phyloP scores from a whole-genome alignment of 2,888 invertebrate genomes.

The Formica aserva region DNA sequence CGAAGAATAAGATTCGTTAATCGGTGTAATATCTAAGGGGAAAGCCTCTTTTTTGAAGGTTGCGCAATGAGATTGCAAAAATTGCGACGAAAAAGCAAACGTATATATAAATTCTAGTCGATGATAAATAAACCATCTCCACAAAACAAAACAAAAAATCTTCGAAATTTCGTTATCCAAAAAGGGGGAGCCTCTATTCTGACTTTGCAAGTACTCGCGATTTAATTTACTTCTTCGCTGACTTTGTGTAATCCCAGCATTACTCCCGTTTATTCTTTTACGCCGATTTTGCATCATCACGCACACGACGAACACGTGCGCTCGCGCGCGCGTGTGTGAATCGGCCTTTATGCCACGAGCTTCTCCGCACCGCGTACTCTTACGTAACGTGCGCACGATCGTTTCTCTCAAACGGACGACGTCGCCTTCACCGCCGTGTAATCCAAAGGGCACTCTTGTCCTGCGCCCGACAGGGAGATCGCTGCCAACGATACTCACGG shows the following conservation, averaged over 20 bases:
- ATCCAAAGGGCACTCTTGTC: constrained; percentile 62
- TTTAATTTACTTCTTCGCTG: constrained; percentile 14
- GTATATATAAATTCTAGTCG: background rate
- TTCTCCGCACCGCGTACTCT: constrained; percentile 61
- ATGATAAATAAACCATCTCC: background rate
- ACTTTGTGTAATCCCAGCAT: constrained; percentile 16
- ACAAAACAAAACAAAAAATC: background rate
- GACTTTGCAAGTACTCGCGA: background rate
- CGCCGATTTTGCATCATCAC: constrained; percentile 27
- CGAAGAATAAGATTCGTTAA: background rate
- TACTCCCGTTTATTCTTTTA: constrained; percentile 46
- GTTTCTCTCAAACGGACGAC: constrained; percentile 63
- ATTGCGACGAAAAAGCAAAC: constrained; percentile 8
- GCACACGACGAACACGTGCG: background rate
- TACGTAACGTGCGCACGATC: constrained; percentile 67
- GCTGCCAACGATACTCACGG: constrained; percentile 36
- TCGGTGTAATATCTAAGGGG: no score
- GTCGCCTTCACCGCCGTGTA: constrained; percentile 41
- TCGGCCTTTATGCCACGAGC: constrained; percentile 66
- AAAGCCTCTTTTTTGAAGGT: background rate
- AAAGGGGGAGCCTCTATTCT: background rate
- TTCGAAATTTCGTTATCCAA: background rate
- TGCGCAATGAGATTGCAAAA: constrained; percentile 12
- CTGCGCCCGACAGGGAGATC: constrained; percentile 53
- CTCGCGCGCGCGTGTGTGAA: constrained; percentile 20